Conservation (phyloP, 1,140 invertebrate species). For the Caenorhabditis elegans region DNA sequence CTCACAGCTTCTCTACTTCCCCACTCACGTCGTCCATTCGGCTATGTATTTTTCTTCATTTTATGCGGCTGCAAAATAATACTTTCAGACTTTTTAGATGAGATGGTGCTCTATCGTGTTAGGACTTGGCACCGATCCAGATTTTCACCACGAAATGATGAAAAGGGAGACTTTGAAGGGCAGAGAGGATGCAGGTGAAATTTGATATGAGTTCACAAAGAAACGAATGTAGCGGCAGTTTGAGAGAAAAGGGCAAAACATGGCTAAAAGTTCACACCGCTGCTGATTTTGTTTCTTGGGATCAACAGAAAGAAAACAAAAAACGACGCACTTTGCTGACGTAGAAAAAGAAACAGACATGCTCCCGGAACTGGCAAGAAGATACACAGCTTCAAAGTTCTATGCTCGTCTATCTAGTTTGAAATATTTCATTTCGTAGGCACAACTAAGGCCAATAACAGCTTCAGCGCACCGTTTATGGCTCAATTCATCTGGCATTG, state of each 20-base stretch:
- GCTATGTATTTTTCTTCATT: not conserved
- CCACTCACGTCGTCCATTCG: not conserved
- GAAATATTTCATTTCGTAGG: not conserved
- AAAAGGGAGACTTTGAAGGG: not conserved
- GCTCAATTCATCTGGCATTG: not conserved
- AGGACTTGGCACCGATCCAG: conserved; percentile 5
- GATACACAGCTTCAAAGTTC: not conserved
- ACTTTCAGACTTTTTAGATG: not conserved
- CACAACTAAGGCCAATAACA: not conserved
- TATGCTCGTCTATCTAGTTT: not conserved
- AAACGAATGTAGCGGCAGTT: not conserved
- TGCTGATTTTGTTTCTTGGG: not conserved
- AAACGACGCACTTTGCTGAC: not conserved
- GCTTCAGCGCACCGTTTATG: not conserved
- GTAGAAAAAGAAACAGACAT: not conserved
- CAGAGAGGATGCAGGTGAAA: not conserved
- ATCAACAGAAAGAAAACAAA: not conserved
- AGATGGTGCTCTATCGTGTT: not conserved
- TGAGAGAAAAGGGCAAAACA: not conserved
- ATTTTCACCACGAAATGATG: not conserved
- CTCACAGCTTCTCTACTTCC: conserved; percentile 18
- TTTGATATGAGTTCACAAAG: conserved; percentile 6
- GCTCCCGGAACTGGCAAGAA: not conserved
- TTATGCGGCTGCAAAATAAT: not conserved
- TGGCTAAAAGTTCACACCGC: not conserved